Conservation (phyloP, 2,113 vertebrate species). For the Cebus imitator region DNA sequence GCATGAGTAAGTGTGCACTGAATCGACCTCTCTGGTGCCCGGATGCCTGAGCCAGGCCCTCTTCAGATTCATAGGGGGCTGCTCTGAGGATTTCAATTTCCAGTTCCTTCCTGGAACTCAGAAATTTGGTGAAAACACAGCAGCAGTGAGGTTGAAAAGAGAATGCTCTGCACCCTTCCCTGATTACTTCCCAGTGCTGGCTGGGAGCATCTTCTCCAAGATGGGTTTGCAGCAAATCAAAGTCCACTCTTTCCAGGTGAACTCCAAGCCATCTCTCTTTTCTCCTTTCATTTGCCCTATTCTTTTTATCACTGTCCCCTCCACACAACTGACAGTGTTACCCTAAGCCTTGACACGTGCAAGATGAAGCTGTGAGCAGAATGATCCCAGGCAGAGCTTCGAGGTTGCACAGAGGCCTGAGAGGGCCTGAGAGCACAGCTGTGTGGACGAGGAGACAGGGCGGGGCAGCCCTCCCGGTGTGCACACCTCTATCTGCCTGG, state of each 20-base stretch:
- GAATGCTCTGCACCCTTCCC: not conserved
- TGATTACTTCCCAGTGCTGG: accelerated
- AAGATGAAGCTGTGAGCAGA: not conserved
- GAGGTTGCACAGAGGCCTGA: too few species aligned
- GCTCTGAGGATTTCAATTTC: not conserved
- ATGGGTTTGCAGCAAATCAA: not conserved
- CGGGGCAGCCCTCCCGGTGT: not conserved
- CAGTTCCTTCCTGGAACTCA: not conserved
- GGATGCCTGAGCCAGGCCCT: not conserved
- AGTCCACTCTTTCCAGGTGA: not conserved
- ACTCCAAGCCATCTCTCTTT: not conserved
- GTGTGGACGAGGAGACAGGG: not conserved
- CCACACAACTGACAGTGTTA: not conserved
- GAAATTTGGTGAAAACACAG: not conserved
- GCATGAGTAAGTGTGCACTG: not conserved
- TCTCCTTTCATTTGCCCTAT: not conserved
- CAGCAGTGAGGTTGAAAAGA: not conserved
- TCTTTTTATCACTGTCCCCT: not conserved
- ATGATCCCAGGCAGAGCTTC: accelerated
- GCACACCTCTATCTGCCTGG: not conserved
- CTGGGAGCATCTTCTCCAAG: not conserved
- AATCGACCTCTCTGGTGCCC: not conserved
- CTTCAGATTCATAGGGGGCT: not conserved
- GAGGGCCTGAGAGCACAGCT: not conserved
- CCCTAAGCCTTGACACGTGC: not conserved